Evolutionary conservation across 1,140 invertebrate species (phyloP).

Genomic region (Meloidogyne hapla): DNA sequence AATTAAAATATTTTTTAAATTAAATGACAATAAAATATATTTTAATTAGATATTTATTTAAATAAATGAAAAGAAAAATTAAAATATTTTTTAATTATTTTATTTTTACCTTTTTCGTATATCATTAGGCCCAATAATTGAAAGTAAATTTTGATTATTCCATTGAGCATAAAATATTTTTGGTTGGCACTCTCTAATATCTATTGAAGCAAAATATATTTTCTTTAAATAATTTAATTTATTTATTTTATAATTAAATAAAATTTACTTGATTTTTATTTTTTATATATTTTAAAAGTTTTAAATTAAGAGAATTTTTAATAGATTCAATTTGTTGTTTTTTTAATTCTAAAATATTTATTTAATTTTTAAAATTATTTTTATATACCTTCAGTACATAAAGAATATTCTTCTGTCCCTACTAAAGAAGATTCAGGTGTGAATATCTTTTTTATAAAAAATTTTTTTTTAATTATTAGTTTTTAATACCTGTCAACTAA

Average conservation of each 20-base stretch:
- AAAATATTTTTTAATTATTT: background rate
- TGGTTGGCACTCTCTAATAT: slow-evolving; percentile 15
- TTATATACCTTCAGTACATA: slow-evolving; percentile 4
- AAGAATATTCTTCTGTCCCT: slow-evolving; percentile 9
- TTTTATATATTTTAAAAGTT: slow-evolving; percentile 13
- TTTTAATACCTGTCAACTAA: slow-evolving; percentile 65
- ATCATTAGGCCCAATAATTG: slow-evolving; percentile 49
- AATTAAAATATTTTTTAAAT: too few species aligned
- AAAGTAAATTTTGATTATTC: slow-evolving; percentile 26
- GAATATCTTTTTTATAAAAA: background rate
- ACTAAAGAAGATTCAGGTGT: slow-evolving; percentile 9
- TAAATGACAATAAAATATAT: background rate
- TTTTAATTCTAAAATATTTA: slow-evolving; percentile 24
- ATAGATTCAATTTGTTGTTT: slow-evolving; percentile 19
- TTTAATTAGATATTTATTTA: background rate
- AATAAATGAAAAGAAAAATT: background rate
- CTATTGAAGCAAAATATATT: slow-evolving; percentile 27
- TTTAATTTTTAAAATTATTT: background rate
- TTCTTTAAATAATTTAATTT: slow-evolving; percentile 22
- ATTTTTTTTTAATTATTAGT: background rate
- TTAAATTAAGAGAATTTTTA: background rate
- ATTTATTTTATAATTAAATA: background rate
- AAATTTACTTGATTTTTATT: slow-evolving; percentile 14
- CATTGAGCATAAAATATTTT: slow-evolving; percentile 19
- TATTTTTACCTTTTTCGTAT: slow-evolving; percentile 39